Conservation (phyloP, 1,140 invertebrate genomes). For the Papilio glaucus region DNA sequence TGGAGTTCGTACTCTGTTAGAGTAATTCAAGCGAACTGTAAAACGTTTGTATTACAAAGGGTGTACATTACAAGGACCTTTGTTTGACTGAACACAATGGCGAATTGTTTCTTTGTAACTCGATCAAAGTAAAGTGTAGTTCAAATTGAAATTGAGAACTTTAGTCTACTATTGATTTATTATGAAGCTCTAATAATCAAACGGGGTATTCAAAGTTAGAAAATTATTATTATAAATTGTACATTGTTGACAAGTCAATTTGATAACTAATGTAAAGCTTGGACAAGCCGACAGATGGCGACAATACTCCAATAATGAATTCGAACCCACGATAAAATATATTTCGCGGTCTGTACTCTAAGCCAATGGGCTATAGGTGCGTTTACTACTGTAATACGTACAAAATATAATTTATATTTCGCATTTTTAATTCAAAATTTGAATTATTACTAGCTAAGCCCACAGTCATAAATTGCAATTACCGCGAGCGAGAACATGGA, state of each 20-base stretch:
- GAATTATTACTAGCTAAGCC: background rate
- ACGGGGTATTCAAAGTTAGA: background rate
- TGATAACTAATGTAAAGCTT: no score
- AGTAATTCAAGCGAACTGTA: slow-evolving; percentile 3
- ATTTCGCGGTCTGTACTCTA: background rate
- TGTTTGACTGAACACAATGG: slow-evolving; percentile 10
- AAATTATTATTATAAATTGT: background rate
- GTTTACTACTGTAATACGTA: background rate
- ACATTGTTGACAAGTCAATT: no score
- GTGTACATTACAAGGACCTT: slow-evolving; percentile 7
- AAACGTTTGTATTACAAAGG: slow-evolving; percentile 7
- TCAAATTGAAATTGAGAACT: background rate
- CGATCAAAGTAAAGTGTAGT: background rate
- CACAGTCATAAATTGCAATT: no score
- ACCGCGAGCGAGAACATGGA: no score
- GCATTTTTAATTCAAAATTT: background rate
- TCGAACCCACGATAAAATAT: background rate
- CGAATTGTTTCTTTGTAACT: slow-evolving; percentile 4
- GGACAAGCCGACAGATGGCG: no score
- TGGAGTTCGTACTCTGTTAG: background rate
- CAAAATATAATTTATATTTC: slow-evolving; percentile 1
- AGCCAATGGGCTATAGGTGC: no score
- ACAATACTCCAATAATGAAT: no score
- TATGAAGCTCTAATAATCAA: background rate
- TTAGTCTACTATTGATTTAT: background rate